Evolutionary conservation across 2,888 invertebrate genomes (phyloP), one percentile per base, ranked within the genome.

Genomic region (Mythimna loreyi): DNA sequence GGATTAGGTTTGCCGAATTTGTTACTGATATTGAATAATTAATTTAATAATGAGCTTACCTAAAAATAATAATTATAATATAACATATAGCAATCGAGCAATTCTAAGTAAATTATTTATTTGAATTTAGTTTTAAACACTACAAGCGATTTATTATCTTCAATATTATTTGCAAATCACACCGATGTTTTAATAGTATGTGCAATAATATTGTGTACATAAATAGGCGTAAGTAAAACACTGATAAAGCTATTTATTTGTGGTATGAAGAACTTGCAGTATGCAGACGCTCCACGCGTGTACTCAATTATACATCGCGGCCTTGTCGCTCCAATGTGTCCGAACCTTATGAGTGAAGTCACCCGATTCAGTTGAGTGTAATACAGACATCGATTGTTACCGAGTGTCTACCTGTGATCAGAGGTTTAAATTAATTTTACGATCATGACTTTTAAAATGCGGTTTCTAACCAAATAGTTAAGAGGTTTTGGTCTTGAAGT

Each of bases 311-410:
- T 43, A 52, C 49, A 50, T n/a, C 33, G 53, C 21, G 40, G 30
- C 25, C 30, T 36, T 28, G 56, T 65, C 69, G 57, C 61, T 52
- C 55, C 53, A 59, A 69, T 74, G 72, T 69, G 65, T 58, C 58
- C 16, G 28, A 30, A 47, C 63, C 78, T 60, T 78, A 75, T 64
- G 33, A 60, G 62, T 49, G 56, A 33, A 71, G 78, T 69, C 62
- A 75, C 71, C 40, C 49, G 74, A 80, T 66, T 74, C 83, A 83
- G 69, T 76, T 67, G 69, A 67, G 53, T 60, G 62, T 53, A 30
- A 52, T 74, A 59, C 57, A 61, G 73, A 57, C 63, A 63, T 68
- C 50, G 75, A 72, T 61, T 61, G 78, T 63, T 52, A 28, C 53
- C 7, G 30, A 43, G 33, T 59, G 70, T 21, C 72, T 49, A 40